Evolutionary conservation across 1,140 invertebrate genomes (phyloP).

Genomic region (Agrypnia vestita): DNA sequence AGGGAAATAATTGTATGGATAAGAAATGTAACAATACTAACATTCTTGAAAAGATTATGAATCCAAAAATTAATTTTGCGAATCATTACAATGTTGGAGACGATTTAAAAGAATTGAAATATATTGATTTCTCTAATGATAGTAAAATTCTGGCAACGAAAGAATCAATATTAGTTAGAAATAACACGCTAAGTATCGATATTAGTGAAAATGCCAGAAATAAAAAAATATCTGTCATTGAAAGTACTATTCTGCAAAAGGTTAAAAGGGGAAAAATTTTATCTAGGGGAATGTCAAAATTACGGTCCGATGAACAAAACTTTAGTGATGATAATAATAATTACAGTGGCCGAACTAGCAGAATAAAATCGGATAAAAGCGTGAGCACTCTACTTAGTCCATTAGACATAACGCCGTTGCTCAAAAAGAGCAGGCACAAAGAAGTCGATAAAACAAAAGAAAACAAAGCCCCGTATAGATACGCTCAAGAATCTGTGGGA

Average conservation of each 20-base stretch:
- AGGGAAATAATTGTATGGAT: neutral
- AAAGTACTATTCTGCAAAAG: constrained; percentile 11
- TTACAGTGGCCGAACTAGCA: constrained; percentile 10
- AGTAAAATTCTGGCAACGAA: too few species aligned
- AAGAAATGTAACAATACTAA: neutral
- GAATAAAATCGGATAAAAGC: constrained; percentile 47
- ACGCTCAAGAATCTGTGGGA: neutral
- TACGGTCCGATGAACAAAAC: neutral
- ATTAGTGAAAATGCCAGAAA: neutral
- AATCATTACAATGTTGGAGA: too few species aligned
- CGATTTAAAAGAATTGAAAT: too few species aligned
- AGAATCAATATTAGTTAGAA: too few species aligned
- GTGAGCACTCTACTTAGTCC: constrained; percentile 54
- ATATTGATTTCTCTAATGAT: too few species aligned
- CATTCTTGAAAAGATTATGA: neutral
- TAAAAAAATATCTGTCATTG: neutral
- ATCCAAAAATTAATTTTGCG: too few species aligned
- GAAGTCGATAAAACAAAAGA: constrained; percentile 15
- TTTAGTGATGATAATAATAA: constrained; percentile 37
- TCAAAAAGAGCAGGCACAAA: constrained; percentile 50
- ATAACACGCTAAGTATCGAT: too few species aligned
- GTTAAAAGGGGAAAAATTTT: constrained; percentile 18
- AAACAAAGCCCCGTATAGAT: neutral
- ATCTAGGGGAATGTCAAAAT: neutral
- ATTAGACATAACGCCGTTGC: constrained; percentile 49